These are phyloP conservation scores for Plagiodera versicolora DNA, from an alignment of 2,888 invertebrate species.

Conservation along the genomic window DNA sequence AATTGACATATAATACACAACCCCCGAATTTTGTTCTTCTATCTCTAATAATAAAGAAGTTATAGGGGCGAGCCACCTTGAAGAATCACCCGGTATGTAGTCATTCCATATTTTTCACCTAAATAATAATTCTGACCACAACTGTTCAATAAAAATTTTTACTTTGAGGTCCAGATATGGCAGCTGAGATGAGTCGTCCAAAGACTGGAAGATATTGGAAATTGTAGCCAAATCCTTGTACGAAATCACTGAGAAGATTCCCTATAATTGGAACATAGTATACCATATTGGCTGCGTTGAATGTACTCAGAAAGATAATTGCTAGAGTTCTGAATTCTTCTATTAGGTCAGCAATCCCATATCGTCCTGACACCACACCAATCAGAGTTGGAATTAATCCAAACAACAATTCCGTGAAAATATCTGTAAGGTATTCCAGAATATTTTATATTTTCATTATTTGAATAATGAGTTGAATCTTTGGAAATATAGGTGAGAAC, in stretches of 20 bases:
- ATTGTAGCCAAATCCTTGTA: background rate
- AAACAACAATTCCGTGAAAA: background rate
- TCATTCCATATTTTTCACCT: too few relatives aligned
- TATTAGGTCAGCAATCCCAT: background rate
- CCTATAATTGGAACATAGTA: background rate
- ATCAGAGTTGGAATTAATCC: background rate
- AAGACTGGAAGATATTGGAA: background rate
- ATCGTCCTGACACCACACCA: background rate
- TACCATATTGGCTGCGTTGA: background rate
- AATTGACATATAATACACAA: too few relatives aligned
- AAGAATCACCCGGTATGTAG: too few relatives aligned
- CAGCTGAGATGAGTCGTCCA: background rate
- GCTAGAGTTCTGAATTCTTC: background rate
- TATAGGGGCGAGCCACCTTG: too few relatives aligned
- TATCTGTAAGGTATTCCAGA: background rate
- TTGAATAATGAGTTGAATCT: too few relatives aligned
- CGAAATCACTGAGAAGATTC: background rate
- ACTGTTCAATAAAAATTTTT: too few relatives aligned
- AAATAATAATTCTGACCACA: too few relatives aligned
- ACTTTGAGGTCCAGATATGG: background rate
- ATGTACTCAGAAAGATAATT: background rate
- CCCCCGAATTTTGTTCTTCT: too few relatives aligned
- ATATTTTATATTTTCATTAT: too few relatives aligned
- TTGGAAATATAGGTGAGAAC: too few relatives aligned
- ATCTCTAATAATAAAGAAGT: too few relatives aligned